These are phyloP conservation scores for Odontophorus gujanensis DNA, from an alignment of 2,113 vertebrate species.

Conservation along the genomic window DNA sequence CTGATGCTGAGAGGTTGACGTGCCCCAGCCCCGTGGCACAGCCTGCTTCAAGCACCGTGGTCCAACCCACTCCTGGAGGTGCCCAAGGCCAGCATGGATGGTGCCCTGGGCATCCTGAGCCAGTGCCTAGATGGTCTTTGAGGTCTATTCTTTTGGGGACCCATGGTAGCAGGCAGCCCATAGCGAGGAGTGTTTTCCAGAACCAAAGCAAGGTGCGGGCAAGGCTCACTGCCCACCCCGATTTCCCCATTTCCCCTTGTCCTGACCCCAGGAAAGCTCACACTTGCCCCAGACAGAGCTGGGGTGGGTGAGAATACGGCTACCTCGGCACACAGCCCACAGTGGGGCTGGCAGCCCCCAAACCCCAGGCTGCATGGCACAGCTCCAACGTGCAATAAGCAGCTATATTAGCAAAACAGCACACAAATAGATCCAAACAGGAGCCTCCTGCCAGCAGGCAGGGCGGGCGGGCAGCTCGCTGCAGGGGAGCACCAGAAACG, in stretches of 20 bases:
- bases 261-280: not conserved
- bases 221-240: not conserved
- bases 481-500: not conserved
- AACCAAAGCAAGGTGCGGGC: not conserved
- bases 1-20: not conserved
- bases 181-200: not conserved
- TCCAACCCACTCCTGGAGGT: not conserved
- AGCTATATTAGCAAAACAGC: slow-evolving; percentile 42
- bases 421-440: slow-evolving; percentile 15
- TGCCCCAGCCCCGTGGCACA: not conserved
- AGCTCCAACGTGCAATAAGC: slow-evolving; percentile 5
- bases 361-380: slow-evolving; percentile 1
- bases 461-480: not conserved
- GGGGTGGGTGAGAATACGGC: accelerated
- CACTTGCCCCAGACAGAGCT: not conserved
- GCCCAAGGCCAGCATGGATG: too few species aligned
- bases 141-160: not conserved
- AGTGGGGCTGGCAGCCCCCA: not conserved
- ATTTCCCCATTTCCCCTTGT: accelerated
- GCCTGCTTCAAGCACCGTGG: not conserved
- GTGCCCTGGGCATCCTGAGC: too few species aligned
- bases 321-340: accelerated
- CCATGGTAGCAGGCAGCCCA: not conserved
- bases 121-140: too few species aligned
- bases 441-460: slow-evolving; percentile 35